phyloP scores from a whole-genome alignment of 2,888 invertebrate genomes.

The Sceliomorpha sp. region DNA sequence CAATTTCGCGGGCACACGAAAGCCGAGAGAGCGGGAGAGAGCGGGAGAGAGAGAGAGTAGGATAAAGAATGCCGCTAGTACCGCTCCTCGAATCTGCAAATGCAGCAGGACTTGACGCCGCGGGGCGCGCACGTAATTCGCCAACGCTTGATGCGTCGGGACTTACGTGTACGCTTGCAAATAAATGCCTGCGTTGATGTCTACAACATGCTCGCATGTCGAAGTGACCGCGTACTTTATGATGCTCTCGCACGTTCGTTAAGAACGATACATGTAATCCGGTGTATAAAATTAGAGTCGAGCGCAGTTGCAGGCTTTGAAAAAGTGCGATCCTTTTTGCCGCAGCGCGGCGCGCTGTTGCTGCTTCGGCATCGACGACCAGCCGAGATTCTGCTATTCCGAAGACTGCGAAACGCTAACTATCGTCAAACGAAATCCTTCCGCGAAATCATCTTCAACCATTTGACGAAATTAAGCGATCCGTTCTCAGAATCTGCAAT shows the following conservation, averaged over 20 bases:
- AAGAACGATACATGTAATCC: constrained; percentile 14
- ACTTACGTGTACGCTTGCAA: constrained; percentile 32
- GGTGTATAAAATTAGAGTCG: constrained; percentile 1
- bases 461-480: too few relatives aligned
- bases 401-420: too few relatives aligned
- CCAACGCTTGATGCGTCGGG: constrained; percentile 30
- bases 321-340: too few relatives aligned
- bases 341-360: too few relatives aligned
- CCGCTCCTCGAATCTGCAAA: constrained; percentile 42
- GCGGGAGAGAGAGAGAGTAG: constrained; percentile 21
- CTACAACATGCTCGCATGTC: constrained; percentile 16
- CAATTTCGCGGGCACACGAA: constrained; percentile 68
- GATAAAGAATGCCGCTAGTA: constrained; percentile 32
- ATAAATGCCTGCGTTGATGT: constrained; percentile 29
- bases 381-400: too few relatives aligned
- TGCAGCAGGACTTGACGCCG: constrained; percentile 18
- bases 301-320: too few relatives aligned
- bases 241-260: constrained; percentile 25
- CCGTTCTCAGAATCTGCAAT: too few relatives aligned
- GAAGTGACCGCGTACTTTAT: constrained; percentile 27
- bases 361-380: too few relatives aligned
- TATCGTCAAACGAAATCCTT: too few relatives aligned
- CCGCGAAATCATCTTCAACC: too few relatives aligned
- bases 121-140: constrained; percentile 49
- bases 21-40: constrained; percentile 21